phyloP scores from a whole-genome alignment of 2,113 vertebrate species.

The Andinoacara biseriatus region DNA sequence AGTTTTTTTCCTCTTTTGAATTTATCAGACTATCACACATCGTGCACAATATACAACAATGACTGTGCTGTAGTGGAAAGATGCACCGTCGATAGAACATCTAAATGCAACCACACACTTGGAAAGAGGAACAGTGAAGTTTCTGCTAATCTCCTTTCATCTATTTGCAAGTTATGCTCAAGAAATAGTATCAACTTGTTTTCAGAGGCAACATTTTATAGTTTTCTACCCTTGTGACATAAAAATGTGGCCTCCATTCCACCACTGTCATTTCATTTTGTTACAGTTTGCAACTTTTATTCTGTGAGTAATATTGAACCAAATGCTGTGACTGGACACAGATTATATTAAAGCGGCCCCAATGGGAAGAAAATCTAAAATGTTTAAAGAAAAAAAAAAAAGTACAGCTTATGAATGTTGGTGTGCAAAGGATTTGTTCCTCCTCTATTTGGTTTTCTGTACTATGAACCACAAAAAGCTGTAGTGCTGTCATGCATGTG shows the following conservation, averaged over 20 bases:
- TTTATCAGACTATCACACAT: not conserved
- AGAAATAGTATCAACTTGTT: not conserved
- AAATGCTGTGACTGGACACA: not conserved
- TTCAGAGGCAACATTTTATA: not conserved
- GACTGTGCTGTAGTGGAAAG: not conserved
- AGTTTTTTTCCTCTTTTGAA: slow-evolving; percentile 19
- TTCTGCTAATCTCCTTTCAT: not conserved
- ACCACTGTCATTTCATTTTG: not conserved
- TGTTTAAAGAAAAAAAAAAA: not conserved
- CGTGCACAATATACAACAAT: not conserved
- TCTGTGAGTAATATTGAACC: not conserved
- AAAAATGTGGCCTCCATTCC: not conserved
- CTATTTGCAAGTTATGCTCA: not conserved
- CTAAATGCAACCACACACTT: not conserved
- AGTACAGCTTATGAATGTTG: not conserved
- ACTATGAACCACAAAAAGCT: slow-evolving; percentile 10
- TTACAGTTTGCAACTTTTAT: not conserved
- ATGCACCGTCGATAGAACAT: not conserved
- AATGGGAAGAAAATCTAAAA: not conserved
- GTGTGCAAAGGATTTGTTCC: not conserved
- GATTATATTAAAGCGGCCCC: not conserved
- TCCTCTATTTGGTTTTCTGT: accelerated
- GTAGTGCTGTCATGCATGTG: slow-evolving; percentile 10
- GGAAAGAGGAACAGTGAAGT: slow-evolving; percentile 6
- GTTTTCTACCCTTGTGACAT: not conserved